phyloP scores from a whole-genome alignment of 30 jellyfish, hydroid and myxozoan species.

The Cassiopea andromeda region DNA sequence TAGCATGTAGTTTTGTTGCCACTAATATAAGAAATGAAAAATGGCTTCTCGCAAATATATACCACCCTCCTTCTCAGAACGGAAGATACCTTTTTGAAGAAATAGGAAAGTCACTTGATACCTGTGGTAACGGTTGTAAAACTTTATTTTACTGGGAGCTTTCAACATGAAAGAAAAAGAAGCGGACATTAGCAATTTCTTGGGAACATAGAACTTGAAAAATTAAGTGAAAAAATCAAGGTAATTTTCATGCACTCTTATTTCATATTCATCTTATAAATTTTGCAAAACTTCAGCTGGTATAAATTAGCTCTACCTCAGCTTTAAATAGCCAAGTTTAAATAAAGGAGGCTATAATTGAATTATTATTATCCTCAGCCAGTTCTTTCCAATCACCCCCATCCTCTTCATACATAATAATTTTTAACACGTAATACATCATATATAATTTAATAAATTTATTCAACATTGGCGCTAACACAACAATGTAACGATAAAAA shows the following conservation, averaged over 20 bases:
- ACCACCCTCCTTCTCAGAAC: conserved; percentile 50
- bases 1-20: conserved; percentile 32
- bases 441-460: no score
- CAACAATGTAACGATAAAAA: no score
- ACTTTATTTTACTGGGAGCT: conserved; percentile 32
- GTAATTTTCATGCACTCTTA: neutral
- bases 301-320: no score
- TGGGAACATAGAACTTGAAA: neutral
- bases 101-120: conserved; percentile 47
- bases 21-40: conserved; percentile 44
- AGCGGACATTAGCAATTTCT: conserved; percentile 2
- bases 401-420: no score
- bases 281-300: no score
- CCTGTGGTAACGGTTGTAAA: conserved; percentile 39
- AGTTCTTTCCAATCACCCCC: no score
- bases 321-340: no score
- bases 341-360: no score
- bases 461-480: no score
- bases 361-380: no score
- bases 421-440: no score
- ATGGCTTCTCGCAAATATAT: conserved; percentile 48
- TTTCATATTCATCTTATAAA: no score
- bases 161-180: conserved; percentile 14
- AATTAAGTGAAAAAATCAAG: neutral
- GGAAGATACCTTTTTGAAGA: conserved; percentile 49